Percentiles rank a stretch among this genome's conserved stretches.
These are phyloP conservation scores for Kryptolebias marmoratus DNA, from an alignment of 2,113 vertebrate species.

Conservation along the genomic window DNA sequence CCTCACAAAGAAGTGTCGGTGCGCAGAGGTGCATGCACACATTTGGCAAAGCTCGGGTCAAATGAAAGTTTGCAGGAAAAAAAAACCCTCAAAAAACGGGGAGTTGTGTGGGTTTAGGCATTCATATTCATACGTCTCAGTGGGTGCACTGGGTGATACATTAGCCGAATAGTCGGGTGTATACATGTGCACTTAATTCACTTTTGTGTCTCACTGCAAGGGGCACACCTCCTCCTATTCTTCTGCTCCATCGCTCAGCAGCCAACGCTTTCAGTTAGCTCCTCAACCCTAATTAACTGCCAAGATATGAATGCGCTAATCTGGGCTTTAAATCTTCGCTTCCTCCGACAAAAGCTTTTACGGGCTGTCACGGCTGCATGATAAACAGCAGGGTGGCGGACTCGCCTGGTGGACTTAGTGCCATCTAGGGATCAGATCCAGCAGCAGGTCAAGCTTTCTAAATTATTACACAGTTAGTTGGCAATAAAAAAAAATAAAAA, in stretches of 20 bases:
- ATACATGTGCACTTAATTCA: constrained; percentile 48
- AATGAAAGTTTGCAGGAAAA: constrained; percentile 10
- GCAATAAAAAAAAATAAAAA: not conserved
- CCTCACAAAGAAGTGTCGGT: not conserved
- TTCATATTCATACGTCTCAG: constrained; percentile 42
- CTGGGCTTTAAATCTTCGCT: constrained; percentile 67
- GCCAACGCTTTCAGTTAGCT: constrained; percentile 63
- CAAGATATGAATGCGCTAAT: constrained; percentile 72
- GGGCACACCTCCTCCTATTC: constrained; percentile 44
- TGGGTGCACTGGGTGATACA: constrained; percentile 27
- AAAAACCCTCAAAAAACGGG: not conserved
- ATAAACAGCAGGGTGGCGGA: constrained; percentile 50
- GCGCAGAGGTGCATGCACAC: not conserved
- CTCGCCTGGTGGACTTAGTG: constrained; percentile 52
- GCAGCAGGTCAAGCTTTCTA: constrained; percentile 1
- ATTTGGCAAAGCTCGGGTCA: constrained; percentile 1
- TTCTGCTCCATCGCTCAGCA: constrained; percentile 58
- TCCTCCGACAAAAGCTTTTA: constrained; percentile 70
- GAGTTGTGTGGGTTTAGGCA: constrained; percentile 20
- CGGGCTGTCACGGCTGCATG: constrained; percentile 66
- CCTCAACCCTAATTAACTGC: constrained; percentile 74
- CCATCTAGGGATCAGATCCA: constrained; percentile 57
- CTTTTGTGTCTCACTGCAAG: constrained; percentile 39
- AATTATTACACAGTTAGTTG: not conserved
- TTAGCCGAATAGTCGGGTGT: constrained; percentile 38